These are phyloP conservation scores for Cacoxenus indagator DNA, from an alignment of 2,888 invertebrate genomes.

Conservation along the genomic window DNA sequence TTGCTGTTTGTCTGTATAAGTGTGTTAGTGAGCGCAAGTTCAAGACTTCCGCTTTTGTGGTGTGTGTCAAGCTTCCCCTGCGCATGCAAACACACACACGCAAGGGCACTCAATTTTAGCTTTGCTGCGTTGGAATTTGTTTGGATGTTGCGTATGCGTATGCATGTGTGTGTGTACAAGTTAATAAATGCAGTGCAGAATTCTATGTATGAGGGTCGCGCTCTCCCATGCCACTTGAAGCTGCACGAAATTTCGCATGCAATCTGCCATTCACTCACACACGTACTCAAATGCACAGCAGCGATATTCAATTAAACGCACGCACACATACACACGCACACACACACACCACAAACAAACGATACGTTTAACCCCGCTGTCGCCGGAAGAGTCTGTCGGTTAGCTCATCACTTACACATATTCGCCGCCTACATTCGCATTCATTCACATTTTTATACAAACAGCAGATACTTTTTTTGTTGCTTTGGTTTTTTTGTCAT, in stretches of 20 bases:
- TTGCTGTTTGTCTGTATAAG: neutral
- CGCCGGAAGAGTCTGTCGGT: neutral
- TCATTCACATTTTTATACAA: slow-evolving; percentile 16
- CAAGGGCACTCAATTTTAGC: neutral
- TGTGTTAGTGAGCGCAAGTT: slow-evolving; percentile 16
- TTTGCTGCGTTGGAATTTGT: slow-evolving; percentile 1
- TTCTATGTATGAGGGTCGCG: neutral
- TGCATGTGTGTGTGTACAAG: neutral
- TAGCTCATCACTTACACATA: too few species aligned
- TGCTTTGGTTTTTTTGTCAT: slow-evolving; percentile 38
- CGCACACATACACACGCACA: slow-evolving; percentile 5
- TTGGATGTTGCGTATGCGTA: neutral
- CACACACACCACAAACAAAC: slow-evolving; percentile 48
- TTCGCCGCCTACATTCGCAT: neutral
- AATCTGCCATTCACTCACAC: slow-evolving; percentile 49
- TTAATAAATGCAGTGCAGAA: slow-evolving; percentile 1
- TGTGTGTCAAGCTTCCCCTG: neutral
- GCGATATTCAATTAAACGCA: neutral
- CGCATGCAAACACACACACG: neutral
- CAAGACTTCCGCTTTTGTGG: slow-evolving; percentile 1
- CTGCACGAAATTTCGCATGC: neutral
- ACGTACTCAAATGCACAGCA: too few species aligned
- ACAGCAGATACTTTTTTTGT: slow-evolving; percentile 15
- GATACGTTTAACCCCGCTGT: slow-evolving; percentile 43
- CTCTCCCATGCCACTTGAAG: neutral